These are phyloP conservation scores for Cyphomyrus discorhynchus DNA, from an alignment of 2,113 vertebrate species.

Conservation along the genomic window DNA sequence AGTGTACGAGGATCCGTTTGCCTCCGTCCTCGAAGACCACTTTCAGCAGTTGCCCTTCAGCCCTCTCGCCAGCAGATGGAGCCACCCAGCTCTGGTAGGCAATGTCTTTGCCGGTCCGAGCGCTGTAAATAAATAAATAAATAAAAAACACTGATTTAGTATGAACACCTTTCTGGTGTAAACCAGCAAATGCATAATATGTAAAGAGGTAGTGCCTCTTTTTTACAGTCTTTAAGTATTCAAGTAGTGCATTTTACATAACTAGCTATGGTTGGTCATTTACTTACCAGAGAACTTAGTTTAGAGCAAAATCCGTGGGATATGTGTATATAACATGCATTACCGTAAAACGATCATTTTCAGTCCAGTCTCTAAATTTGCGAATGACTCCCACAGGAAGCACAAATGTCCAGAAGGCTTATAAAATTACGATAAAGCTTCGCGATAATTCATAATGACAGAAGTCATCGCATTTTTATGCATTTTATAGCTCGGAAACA, in stretches of 20 bases:
- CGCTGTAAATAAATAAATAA: not conserved
- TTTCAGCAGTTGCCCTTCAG: not conserved
- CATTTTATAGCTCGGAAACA: not conserved
- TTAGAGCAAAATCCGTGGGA: not conserved
- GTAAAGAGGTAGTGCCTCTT: not conserved
- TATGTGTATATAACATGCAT: not conserved
- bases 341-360: not conserved
- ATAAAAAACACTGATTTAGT: not conserved
- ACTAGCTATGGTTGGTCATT: not conserved
- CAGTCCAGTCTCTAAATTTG: not conserved
- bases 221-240: not conserved
- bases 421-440: not conserved
- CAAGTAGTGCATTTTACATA: not conserved
- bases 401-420: not conserved
- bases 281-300: not conserved
- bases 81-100: slow-evolving; percentile 33
- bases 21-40: not conserved
- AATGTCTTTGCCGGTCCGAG: not conserved
- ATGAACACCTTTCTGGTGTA: not conserved
- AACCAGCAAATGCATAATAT: not conserved
- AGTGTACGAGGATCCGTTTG: not conserved
- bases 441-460: not conserved
- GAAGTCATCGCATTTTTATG: not conserved
- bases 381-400: not conserved
- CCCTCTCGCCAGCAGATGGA: slow-evolving; percentile 47